These are phyloP conservation scores for Dolichotis patagonum DNA, from an alignment of 2,113 vertebrate genomes.

Conservation along the genomic window DNA sequence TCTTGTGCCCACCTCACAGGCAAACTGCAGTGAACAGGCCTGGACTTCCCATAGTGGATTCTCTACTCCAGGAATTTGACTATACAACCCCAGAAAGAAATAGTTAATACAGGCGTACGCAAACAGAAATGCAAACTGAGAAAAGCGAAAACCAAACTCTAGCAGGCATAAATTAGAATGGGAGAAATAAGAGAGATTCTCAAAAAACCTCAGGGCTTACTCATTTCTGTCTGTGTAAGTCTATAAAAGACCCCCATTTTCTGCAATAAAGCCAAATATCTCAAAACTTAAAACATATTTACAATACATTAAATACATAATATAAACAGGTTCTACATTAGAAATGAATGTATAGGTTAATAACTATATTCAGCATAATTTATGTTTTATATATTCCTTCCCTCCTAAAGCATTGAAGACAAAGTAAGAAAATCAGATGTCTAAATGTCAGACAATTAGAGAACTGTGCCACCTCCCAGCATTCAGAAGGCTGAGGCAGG, in stretches of 20 bases:
- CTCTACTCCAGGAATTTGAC: neutral
- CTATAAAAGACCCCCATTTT: neutral
- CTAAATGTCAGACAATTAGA: neutral
- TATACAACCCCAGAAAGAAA: neutral
- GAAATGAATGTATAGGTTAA: neutral
- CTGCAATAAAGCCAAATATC: neutral
- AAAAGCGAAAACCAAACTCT: neutral
- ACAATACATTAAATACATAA: neutral
- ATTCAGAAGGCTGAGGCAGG: neutral
- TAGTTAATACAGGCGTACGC: neutral
- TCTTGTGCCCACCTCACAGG: neutral
- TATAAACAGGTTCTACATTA: neutral
- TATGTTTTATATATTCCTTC: neutral
- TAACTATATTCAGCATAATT: neutral
- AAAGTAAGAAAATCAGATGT: neutral
- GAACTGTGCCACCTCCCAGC: neutral
- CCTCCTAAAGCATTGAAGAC: neutral
- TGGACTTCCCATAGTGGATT: neutral
- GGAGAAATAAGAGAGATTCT: neutral
- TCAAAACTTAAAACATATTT: neutral
- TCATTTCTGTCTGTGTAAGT: neutral
- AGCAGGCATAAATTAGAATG: neutral
- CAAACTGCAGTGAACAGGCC: neutral
- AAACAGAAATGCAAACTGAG: neutral
- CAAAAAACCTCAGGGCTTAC: neutral